Conservation (phyloP, 92 coral and sea anemone species). For the Actinostola sp. region DNA sequence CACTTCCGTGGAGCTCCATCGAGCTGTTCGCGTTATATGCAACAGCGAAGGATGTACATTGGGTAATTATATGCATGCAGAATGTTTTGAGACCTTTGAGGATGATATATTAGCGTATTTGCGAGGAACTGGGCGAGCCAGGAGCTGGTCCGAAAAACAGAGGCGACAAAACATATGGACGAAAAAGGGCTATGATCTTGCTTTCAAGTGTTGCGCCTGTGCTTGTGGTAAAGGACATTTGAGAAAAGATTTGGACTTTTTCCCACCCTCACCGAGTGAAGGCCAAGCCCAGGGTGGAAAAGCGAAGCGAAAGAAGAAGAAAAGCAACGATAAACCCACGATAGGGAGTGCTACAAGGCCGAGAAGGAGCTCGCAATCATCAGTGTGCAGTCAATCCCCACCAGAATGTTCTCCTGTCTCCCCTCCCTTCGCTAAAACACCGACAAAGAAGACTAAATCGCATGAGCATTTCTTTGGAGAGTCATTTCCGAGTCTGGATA, state of each 20-base stretch:
- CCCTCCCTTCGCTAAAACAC: conserved; percentile 79
- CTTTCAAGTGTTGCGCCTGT: conserved; percentile 97
- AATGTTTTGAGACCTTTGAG: conserved; percentile 96
- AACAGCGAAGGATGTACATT: conserved; percentile 88
- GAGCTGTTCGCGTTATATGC: conserved; percentile 93
- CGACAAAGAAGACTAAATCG: conserved; percentile 84
- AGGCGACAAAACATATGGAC: conserved; percentile 99
- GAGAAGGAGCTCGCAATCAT: conserved; percentile 81
- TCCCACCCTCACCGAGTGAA: conserved; percentile 72
- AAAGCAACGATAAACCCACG: conserved; percentile 80
- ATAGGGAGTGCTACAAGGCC: conserved; percentile 72
- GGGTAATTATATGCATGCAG: conserved; percentile 92
- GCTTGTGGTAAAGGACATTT: conserved; percentile 97
- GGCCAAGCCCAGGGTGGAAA: conserved; percentile 67
- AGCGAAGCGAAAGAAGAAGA: conserved; percentile 88
- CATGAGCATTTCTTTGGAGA: conserved; percentile 83
- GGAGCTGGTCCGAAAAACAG: conserved; percentile 99
- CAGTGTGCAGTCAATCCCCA: conserved; percentile 82
- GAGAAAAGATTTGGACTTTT: conserved; percentile 88
- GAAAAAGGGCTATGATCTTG: conserved; percentile 97
- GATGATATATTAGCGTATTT: conserved; percentile 88
- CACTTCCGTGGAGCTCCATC: conserved; percentile 71
- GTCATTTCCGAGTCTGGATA: conserved; percentile 58
- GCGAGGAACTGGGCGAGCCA: conserved; percentile 95
- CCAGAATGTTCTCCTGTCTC: conserved; percentile 89